These are phyloP conservation scores for Vanessa cardui DNA, from an alignment of 2,888 invertebrate species.

Conservation along the genomic window DNA sequence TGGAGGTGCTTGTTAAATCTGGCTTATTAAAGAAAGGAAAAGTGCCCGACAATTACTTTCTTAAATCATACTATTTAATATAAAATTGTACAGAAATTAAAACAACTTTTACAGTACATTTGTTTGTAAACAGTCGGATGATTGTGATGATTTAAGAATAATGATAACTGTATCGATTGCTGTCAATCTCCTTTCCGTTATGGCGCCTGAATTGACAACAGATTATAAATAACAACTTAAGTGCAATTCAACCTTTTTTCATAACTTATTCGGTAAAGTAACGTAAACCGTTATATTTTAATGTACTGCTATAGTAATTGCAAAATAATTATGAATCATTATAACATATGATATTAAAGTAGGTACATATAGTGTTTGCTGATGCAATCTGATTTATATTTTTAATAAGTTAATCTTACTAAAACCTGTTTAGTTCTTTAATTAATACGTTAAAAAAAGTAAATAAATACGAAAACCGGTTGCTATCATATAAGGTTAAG, in stretches of 20 bases:
- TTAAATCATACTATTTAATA: neutral
- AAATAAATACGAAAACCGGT: no score
- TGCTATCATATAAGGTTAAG: no score
- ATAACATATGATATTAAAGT: no score
- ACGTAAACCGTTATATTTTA: no score
- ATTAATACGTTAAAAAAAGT: no score
- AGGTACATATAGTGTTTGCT: no score
- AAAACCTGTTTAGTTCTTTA: no score
- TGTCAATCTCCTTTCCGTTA: slow-evolving; percentile 3
- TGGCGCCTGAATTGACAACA: slow-evolving; percentile 4
- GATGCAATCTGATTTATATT: no score
- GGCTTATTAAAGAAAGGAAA: slow-evolving; percentile 9
- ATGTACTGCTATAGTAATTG: no score
- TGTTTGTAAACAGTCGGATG: slow-evolving; percentile 20
- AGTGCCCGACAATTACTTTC: slow-evolving; percentile 11
- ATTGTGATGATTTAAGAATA: slow-evolving; percentile 10
- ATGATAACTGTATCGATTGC: slow-evolving; percentile 1
- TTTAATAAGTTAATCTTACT: no score
- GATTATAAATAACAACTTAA: slow-evolving; percentile 8
- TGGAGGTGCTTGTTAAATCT: neutral
- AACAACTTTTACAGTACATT: slow-evolving; percentile 17
- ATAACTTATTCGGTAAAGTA: no score
- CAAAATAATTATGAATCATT: no score
- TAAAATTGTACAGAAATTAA: slow-evolving; percentile 11
- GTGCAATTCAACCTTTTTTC: neutral